Base-by-base conservation (phyloP, 1,140 invertebrate genomes). In the Heliconius himera region DNA sequence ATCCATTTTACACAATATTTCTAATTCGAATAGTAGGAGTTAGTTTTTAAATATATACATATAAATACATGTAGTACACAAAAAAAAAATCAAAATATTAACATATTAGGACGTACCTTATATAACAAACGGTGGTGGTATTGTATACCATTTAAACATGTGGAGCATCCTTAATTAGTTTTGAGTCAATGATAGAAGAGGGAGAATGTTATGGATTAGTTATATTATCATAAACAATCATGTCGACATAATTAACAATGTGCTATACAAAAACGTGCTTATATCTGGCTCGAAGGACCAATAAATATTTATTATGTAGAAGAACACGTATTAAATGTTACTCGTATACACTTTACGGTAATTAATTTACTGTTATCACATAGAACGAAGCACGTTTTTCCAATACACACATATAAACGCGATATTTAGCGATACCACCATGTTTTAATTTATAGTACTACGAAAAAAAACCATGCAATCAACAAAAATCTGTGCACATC, bases 181-280 rank as follows among this genome's bases (percentile, higher is more conserved):
- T 94, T 92, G 92, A 92, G 87, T 92, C 92, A 91, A 92, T 90
- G 89, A 92, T 26, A 66, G 92, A 93, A 93, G 90, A 92, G 90
- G 92, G 93, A 94, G 93, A 94, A 94, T 94, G 93, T 94, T 94
- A 94, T 94, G 93, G 92, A 94, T 94, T 94, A 94, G 93, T 94
- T 88, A 92, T 88, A 93, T 91, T 87, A 88, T 87, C 81, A 89
- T 86, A 87, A 86, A 87, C 82, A 86, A 89, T 85, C 84, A 91
- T 70, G 76, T 88, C 73, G 84, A 87, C 77, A 87, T 84, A 84
- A 85, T 82, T 70, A 51, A 84, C 76, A 81, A 81, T 84, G 86
- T 87, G 88, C 79, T 74, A 36, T 87, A 88, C 83, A 87, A 87
- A 88, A 91, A 89, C 87, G 84, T 85, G 88, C 83, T 75, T 74